Evolutionary conservation across 2,888 invertebrate species (phyloP).

Genomic region (Camponotus fellah): DNA sequence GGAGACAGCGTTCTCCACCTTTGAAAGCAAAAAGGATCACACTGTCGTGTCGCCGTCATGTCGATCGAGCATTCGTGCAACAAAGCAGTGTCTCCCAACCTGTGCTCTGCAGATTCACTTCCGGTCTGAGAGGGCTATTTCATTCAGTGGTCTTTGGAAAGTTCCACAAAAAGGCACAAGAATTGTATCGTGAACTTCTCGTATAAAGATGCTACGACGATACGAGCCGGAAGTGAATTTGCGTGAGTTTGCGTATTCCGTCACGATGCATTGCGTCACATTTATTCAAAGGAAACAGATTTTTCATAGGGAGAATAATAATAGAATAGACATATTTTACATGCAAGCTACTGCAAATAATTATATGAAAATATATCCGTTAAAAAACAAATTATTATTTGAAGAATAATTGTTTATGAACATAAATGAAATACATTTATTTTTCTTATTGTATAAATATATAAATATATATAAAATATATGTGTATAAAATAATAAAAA

Average conservation of each 20-base stretch:
- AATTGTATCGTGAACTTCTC: slow-evolving; percentile 4
- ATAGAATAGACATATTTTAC: no score
- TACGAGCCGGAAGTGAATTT: slow-evolving; percentile 31
- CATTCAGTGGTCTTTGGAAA: slow-evolving; percentile 18
- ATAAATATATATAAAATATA: no score
- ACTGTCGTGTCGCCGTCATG: neutral
- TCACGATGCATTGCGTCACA: neutral
- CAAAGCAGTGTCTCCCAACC: slow-evolving; percentile 40
- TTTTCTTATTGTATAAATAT: no score
- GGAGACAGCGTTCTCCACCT: slow-evolving; percentile 18
- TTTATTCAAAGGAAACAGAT: slow-evolving; percentile 36
- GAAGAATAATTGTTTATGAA: no score
- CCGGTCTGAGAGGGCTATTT: slow-evolving; percentile 34
- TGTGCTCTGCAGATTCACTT: slow-evolving; percentile 38
- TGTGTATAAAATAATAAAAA: no score
- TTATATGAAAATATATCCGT: no score
- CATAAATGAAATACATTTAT: no score
- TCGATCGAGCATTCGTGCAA: slow-evolving; percentile 46
- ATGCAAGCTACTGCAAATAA: no score
- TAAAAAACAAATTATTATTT: no score
- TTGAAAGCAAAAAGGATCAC: slow-evolving; percentile 40
- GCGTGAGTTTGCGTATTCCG: slow-evolving; percentile 6
- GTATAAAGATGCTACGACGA: neutral
- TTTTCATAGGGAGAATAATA: neutral
- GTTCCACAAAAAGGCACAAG: slow-evolving; percentile 28